Evolutionary conservation across 2,113 vertebrate genomes (phyloP).

Genomic region (Pachycephala philippinensis): DNA sequence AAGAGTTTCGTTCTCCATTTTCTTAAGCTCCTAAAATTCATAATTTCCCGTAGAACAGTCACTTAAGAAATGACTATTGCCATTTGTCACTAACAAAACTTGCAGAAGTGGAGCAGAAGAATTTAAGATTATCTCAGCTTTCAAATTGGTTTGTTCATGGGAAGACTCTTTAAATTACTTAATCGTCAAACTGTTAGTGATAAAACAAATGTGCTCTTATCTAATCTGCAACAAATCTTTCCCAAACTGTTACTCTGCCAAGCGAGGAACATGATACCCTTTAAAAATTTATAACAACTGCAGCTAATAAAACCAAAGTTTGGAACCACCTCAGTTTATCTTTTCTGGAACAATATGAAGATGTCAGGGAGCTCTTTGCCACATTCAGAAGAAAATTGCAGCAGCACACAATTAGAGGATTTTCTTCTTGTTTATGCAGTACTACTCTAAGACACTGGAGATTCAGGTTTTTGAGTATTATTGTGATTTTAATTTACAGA

Average conservation of each 20-base stretch:
- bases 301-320: slow-evolving; percentile 53
- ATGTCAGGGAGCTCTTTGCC: background rate
- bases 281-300: slow-evolving; percentile 49
- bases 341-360: slow-evolving; percentile 47
- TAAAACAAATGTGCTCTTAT: slow-evolving; percentile 36
- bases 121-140: slow-evolving; percentile 2
- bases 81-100: background rate
- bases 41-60: background rate
- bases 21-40: background rate
- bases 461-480: background rate
- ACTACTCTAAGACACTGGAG: background rate
- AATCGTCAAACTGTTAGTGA: slow-evolving; percentile 40
- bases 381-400: background rate
- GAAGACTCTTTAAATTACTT: slow-evolving; percentile 15
- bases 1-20: background rate
- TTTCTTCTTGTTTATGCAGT: background rate
- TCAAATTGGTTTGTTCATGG: slow-evolving; percentile 10
- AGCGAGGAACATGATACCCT: background rate
- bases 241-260: slow-evolving; percentile 34
- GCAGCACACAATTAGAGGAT: background rate
- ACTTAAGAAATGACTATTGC: background rate
- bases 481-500: background rate
- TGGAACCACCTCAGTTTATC: slow-evolving; percentile 48
- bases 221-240: slow-evolving; percentile 42
- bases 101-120: background rate